Evolutionary conservation across 2,888 invertebrate species (phyloP).

Genomic region (Listrodromus nycthemerus): DNA sequence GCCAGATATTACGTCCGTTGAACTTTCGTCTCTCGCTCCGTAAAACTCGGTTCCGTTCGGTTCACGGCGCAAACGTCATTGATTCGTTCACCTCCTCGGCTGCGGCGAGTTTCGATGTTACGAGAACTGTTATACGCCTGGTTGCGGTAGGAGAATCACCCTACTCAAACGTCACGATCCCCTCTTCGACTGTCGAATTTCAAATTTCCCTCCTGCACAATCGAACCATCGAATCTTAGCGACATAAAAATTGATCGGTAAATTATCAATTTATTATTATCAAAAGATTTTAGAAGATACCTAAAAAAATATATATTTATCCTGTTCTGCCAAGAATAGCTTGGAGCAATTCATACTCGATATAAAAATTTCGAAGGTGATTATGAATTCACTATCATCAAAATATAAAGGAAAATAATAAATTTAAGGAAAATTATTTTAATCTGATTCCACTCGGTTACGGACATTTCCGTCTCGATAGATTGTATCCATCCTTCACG

Average conservation of each 20-base stretch:
- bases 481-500: constrained; percentile 25
- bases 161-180: not conserved
- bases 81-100: not conserved
- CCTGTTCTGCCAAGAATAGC: too few relatives aligned
- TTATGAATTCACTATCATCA: too few relatives aligned
- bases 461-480: not conserved
- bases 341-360: too few relatives aligned
- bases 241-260: too few relatives aligned
- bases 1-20: constrained; percentile 1
- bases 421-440: not conserved
- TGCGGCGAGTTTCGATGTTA: constrained; percentile 12
- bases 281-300: too few relatives aligned
- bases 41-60: not conserved
- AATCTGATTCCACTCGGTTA: not conserved
- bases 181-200: not conserved
- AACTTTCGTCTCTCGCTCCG: constrained; percentile 21
- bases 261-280: too few relatives aligned
- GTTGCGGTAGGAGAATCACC: constrained; percentile 23
- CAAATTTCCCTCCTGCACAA: not conserved
- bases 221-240: not conserved
- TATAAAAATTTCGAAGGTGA: too few relatives aligned
- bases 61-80: not conserved
- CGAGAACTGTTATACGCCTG: constrained; percentile 22
- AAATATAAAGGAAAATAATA: too few relatives aligned
- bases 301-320: too few relatives aligned